Evolutionary conservation across 2,113 vertebrate genomes (phyloP).

Genomic region (Orientallactaga bullata): DNA sequence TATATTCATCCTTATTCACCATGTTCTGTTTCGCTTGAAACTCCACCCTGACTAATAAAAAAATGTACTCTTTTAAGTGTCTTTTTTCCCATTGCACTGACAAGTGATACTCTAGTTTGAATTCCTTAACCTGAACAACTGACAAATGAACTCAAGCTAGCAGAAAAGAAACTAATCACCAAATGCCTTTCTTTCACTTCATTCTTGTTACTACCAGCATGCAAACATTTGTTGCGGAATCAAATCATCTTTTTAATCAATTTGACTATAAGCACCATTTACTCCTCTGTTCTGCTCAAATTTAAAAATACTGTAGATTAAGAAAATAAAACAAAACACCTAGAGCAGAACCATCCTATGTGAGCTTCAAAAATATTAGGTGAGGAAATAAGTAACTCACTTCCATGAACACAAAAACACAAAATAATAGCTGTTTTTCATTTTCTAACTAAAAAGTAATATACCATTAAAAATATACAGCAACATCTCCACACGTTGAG

Average conservation of each 20-base stretch:
- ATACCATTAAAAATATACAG: background rate
- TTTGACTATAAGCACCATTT: conserved; percentile 33
- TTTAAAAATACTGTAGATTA: background rate
- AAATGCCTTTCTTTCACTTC: conserved; percentile 52
- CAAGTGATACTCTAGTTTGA: conserved; percentile 38
- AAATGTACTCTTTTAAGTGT: background rate
- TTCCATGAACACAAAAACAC: background rate
- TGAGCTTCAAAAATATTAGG: background rate
- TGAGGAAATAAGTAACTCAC: conserved; percentile 19
- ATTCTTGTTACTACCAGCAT: conserved; percentile 38
- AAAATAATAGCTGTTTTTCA: background rate
- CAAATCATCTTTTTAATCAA: conserved; percentile 45
- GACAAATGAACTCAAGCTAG: conserved; percentile 11
- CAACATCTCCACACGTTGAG: background rate
- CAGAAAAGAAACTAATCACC: conserved; percentile 52
- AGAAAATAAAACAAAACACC: background rate
- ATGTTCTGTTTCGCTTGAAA: too few relatives aligned
- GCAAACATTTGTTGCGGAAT: conserved; percentile 30
- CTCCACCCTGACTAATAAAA: background rate
- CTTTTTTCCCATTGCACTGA: background rate
- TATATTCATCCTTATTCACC: too few relatives aligned
- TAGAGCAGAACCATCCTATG: background rate
- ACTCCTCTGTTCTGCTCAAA: background rate
- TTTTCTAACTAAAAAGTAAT: background rate
- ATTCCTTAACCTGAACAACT: conserved; percentile 49